Evolutionary conservation across 1,140 invertebrate species (phyloP).

Genomic region (Heliothis subflexa): DNA sequence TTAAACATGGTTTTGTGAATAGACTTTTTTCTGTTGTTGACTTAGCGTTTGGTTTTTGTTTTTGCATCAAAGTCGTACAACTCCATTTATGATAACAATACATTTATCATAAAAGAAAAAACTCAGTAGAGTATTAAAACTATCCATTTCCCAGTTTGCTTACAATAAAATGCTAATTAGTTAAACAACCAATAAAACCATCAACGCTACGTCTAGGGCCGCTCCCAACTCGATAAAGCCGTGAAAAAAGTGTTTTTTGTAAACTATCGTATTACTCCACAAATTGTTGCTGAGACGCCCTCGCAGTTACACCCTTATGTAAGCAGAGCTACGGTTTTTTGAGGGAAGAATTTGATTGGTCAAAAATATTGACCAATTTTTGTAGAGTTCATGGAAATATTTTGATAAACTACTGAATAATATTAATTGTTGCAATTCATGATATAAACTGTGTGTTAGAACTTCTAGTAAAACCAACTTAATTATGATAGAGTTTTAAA

Average conservation of each 20-base stretch:
- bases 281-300: conserved; percentile 67
- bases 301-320: conserved; percentile 64
- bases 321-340: conserved; percentile 50
- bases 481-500: too few relatives aligned
- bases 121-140: background rate
- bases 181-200: conserved; percentile 47
- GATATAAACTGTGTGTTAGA: background rate
- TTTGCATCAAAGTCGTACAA: background rate
- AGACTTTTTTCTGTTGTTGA: background rate
- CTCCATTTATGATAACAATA: background rate
- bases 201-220: conserved; percentile 52
- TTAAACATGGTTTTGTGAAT: background rate
- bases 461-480: too few relatives aligned
- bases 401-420: background rate
- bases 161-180: conserved; percentile 15
- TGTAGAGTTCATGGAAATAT: background rate
- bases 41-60: background rate
- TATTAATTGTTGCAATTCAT: background rate
- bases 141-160: background rate
- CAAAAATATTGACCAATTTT: background rate
- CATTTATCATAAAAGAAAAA: background rate
- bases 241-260: conserved; percentile 68
- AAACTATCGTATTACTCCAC: conserved; percentile 73
- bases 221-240: conserved; percentile 56
- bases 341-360: conserved; percentile 9